A percentile compares a stretch with the other conserved stretches of the same genome.
Conservation (phyloP, 2,888 invertebrate species). For the Ichneumoninae sp. region DNA sequence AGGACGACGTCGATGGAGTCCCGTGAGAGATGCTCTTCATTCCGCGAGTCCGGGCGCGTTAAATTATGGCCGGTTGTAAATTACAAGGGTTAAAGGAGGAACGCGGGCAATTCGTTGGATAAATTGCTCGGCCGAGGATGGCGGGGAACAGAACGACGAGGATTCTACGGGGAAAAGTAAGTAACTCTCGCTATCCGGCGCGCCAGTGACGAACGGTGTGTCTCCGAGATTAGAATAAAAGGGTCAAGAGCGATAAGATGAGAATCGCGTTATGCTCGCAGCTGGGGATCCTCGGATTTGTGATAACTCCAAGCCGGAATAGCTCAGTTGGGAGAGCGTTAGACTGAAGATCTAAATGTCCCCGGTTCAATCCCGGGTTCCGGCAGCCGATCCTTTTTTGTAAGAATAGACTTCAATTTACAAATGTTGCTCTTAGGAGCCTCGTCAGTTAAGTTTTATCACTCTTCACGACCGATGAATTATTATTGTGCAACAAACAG, state of each 20-base stretch:
- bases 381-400: too few relatives aligned
- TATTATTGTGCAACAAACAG: not conserved
- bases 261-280: not conserved
- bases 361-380: not conserved
- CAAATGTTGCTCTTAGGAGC: not conserved
- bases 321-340: too few relatives aligned
- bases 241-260: conserved; percentile 19
- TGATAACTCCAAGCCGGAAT: too few relatives aligned
- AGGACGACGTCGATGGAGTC: conserved; percentile 63
- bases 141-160: conserved; percentile 4
- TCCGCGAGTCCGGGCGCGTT: conserved; percentile 50
- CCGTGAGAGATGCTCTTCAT: conserved; percentile 66
- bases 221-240: conserved; percentile 29
- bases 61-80: conserved; percentile 65
- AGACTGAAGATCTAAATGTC: too few relatives aligned
- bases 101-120: conserved; percentile 49
- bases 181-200: not conserved
- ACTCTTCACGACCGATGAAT: not conserved
- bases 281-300: not conserved
- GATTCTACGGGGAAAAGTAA: not conserved
- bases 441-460: not conserved
- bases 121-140: conserved; percentile 27
- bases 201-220: not conserved
- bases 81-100: conserved; percentile 59
- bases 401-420: not conserved